Evolutionary conservation across 2,113 vertebrate species (phyloP).

Genomic region (Mirza zaza): DNA sequence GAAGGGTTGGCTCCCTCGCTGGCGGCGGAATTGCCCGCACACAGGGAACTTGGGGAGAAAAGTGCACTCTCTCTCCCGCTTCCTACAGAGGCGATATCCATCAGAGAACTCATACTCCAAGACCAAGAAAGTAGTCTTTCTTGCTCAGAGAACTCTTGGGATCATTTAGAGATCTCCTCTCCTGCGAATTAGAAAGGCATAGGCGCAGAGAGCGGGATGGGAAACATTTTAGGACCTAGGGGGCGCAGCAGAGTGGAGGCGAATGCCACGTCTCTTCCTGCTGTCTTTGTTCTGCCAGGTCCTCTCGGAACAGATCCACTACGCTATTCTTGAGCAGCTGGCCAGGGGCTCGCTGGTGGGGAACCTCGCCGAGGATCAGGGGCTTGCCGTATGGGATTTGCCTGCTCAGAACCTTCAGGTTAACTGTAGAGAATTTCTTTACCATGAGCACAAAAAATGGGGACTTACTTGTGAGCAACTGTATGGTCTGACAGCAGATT

Average conservation of each 20-base stretch:
- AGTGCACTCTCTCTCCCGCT: background rate
- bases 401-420: constrained; percentile 68
- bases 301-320: constrained; percentile 77
- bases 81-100: background rate
- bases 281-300: constrained; percentile 52
- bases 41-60: rapidly evolving
- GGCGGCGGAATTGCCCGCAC: background rate
- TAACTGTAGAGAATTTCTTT: constrained; percentile 74
- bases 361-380: constrained; percentile 86
- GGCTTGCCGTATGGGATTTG: constrained; percentile 76
- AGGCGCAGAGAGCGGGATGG: background rate
- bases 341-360: constrained; percentile 82
- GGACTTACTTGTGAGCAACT: constrained; percentile 79
- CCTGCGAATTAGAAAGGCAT: background rate
- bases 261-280: constrained; percentile 58
- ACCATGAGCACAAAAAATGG: constrained; percentile 74
- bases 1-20: background rate
- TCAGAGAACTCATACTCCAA: background rate
- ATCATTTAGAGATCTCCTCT: background rate
- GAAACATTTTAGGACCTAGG: background rate
- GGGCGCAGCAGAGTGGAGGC: background rate
- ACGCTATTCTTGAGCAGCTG: constrained; percentile 82
- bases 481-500: constrained; percentile 81
- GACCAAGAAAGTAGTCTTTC: background rate
- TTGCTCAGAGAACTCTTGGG: background rate